These are phyloP conservation scores for Gallinago media DNA, from an alignment of 2,113 vertebrate species.

Conservation along the genomic window DNA sequence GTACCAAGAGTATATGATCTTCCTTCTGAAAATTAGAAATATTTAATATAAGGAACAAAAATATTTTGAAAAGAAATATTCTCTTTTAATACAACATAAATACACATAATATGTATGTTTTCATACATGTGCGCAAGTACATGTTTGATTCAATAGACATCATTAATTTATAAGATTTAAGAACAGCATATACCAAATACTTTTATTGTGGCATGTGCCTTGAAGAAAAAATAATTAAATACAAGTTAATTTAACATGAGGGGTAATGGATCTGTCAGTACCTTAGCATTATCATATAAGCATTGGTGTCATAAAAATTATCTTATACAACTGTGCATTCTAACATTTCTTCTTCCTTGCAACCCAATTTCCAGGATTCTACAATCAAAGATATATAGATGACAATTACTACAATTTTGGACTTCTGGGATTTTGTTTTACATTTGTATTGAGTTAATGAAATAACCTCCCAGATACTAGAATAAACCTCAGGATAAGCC, in stretches of 20 bases:
- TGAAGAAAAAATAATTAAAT: not conserved
- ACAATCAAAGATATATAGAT: not conserved
- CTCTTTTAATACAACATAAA: not conserved
- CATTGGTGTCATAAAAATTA: not conserved
- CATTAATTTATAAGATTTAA: not conserved
- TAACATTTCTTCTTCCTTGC: not conserved
- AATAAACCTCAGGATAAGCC: not conserved
- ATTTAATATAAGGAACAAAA: not conserved
- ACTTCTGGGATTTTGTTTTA: not conserved
- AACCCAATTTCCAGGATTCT: not conserved
- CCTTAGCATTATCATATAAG: not conserved
- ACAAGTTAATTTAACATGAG: not conserved
- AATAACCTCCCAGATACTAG: not conserved
- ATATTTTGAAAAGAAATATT: not conserved
- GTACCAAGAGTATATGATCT: not conserved
- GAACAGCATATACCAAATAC: not conserved
- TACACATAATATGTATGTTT: not conserved
- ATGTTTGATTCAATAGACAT: not conserved
- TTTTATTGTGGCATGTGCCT: not conserved
- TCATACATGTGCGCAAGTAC: not conserved
- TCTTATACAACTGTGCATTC: not conserved
- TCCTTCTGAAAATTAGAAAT: not conserved
- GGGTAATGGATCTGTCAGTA: not conserved
- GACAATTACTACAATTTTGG: not conserved
- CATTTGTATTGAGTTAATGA: not conserved